Evolutionary conservation across 1,140 invertebrate genomes (phyloP), one percentile per base, ranked within the genome.

Genomic region (Colletes gigas): DNA sequence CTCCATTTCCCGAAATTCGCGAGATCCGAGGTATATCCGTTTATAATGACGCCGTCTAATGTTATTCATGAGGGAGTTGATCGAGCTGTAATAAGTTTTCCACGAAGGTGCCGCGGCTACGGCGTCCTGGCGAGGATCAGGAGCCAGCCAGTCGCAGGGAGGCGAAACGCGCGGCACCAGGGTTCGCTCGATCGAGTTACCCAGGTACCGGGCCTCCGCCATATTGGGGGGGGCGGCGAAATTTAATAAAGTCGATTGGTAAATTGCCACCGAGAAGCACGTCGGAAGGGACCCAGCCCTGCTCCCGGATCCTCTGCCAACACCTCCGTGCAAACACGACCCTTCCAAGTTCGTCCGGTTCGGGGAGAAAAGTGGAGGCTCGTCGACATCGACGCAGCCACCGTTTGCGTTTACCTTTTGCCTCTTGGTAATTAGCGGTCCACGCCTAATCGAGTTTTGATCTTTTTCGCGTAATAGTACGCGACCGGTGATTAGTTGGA

Each of bases 221-320:
- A 85, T 90, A 90, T 88, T 86, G 81, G 85, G 82, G 81, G 85
- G 82, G 81, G 76, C 66, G 81, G 83, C 78, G 74, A 88, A 90
- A 90, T 88, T 89, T 85, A 86, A 90, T 90, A 90, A 90, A 88
- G 85, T 83, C 87, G 87, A 90, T 90, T 90, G 88, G 88, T 89
- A 87, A 88, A 90, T 90, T 90, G 85, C 87, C 88, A 90, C 81
- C 60, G 87, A 86, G 84, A 80, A 71, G 57, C 47, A 6, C 15
- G 19, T 15, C 3, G 54, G 2, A 15, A 55, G 67, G 15, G 69
- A 62, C 19, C 41, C 44, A 1, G 0, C 30, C 30, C 30, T 30
- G 2, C 30, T 30, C 1, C n/a, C 10, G 19, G 59, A 63, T 19
- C 60, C 47, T 70, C 15, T n/a, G 68, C 30, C 59, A 63, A 63